phyloP scores from a whole-genome alignment of 2,113 vertebrate species.

The Isurus oxyrinchus region DNA sequence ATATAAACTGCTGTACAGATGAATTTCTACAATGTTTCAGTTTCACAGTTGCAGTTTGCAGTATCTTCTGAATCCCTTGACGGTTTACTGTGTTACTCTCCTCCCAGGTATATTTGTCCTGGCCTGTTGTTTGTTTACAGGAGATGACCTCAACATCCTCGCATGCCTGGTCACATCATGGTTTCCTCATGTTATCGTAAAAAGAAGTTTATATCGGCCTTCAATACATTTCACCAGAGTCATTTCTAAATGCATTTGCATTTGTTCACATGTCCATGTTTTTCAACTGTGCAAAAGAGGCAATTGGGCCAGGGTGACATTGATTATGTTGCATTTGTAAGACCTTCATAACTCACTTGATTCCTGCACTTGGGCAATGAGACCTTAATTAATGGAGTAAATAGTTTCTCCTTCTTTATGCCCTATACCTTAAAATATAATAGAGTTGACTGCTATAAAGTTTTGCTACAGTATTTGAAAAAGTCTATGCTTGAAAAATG shows the following conservation, averaged over 20 bases:
- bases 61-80: background rate
- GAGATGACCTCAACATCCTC: background rate
- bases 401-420: background rate
- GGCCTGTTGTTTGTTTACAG: background rate
- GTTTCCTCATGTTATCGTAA: background rate
- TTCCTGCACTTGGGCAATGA: background rate
- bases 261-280: background rate
- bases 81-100: background rate
- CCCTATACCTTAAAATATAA: background rate
- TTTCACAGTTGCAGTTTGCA: background rate
- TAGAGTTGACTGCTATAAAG: background rate
- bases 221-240: background rate
- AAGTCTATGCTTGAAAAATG: background rate
- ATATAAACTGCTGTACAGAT: background rate
- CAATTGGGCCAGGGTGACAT: background rate
- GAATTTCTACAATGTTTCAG: background rate
- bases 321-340: background rate
- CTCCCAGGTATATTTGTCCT: background rate
- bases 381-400: background rate
- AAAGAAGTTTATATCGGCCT: background rate
- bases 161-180: background rate
- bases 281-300: background rate
- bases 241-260: background rate
- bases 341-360: background rate
- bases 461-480: background rate